Percentiles rank a stretch among this genome's conserved stretches.
These are phyloP conservation scores for Leptinotarsa lineolata DNA, from an alignment of 1,140 invertebrate genomes.

Conservation along the genomic window DNA sequence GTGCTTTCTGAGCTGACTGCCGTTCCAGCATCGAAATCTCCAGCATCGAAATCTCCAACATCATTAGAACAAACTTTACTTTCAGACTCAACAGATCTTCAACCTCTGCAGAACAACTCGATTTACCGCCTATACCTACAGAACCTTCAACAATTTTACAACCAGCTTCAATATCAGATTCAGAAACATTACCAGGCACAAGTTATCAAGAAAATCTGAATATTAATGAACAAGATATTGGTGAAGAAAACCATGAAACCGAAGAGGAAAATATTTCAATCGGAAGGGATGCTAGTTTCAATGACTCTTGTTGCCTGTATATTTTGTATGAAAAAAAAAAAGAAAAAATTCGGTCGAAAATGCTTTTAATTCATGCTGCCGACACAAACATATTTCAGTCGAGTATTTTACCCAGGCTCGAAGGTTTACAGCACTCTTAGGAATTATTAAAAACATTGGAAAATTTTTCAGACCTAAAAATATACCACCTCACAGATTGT, in stretches of 20 bases:
- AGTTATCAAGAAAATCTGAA: too few species aligned
- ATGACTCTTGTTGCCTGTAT: not conserved
- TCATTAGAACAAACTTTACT: too few species aligned
- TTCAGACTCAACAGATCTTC: not conserved
- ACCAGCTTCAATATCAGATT: constrained; percentile 4
- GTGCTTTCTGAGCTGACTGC: too few species aligned
- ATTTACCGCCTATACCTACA: constrained; percentile 10
- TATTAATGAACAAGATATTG: too few species aligned
- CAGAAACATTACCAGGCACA: too few species aligned
- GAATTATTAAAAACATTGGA: not conserved
- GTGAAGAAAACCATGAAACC: too few species aligned
- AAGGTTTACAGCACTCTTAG: not conserved
- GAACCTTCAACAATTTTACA: constrained; percentile 11
- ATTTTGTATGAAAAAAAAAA: not conserved
- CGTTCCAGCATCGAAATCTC: too few species aligned
- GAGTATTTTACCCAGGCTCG: not conserved
- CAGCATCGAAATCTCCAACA: too few species aligned
- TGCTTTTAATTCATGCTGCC: not conserved
- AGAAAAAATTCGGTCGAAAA: constrained; percentile 10
- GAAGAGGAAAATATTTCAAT: constrained; percentile 1
- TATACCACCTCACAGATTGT: constrained; percentile 13
- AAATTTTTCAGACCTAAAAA: constrained; percentile 6
- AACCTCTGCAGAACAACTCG: constrained; percentile 11
- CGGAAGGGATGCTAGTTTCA: constrained; percentile 6
- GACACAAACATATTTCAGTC: not conserved